A percentile compares a stretch with the other conserved stretches of the same genome.
phyloP scores from a whole-genome alignment of 2,797 vertebrate genomes.

The Oreochromis mossambicus region DNA sequence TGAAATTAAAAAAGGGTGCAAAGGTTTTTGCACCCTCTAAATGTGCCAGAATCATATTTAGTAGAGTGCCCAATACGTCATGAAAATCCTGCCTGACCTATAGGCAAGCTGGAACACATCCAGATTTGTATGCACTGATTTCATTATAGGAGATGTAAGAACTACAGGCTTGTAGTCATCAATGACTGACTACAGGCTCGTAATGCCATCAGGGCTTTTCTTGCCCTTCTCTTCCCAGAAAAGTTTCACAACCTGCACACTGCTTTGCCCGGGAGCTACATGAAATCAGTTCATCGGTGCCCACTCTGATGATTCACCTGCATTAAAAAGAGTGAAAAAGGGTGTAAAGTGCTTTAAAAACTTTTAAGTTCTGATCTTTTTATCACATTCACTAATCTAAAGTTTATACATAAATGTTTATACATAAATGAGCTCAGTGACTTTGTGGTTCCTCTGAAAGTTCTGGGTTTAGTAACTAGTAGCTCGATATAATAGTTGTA shows the following conservation, averaged over 20 bases:
- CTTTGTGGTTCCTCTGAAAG: neutral
- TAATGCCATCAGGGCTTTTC: rapidly evolving
- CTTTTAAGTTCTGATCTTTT: neutral
- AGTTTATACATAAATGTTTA: neutral
- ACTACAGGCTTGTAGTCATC: neutral
- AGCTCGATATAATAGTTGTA: neutral
- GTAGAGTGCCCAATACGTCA: neutral
- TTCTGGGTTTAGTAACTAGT: neutral
- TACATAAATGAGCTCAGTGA: neutral
- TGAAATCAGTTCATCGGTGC: neutral
- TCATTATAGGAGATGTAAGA: neutral
- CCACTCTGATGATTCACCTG: neutral
- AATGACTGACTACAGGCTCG: neutral
- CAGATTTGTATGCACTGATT: neutral
- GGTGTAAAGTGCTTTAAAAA: neutral
- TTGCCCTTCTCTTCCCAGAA: neutral
- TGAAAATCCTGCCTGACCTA: neutral
- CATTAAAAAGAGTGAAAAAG: neutral
- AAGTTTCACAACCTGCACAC: neutral
- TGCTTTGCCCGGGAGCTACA: neutral
- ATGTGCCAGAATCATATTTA: neutral
- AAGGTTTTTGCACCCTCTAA: neutral
- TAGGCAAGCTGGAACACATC: neutral
- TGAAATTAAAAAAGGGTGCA: neutral
- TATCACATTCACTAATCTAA: neutral